Conservation (phyloP, 2,113 vertebrate genomes). For the Coptodon bakossiorum region DNA sequence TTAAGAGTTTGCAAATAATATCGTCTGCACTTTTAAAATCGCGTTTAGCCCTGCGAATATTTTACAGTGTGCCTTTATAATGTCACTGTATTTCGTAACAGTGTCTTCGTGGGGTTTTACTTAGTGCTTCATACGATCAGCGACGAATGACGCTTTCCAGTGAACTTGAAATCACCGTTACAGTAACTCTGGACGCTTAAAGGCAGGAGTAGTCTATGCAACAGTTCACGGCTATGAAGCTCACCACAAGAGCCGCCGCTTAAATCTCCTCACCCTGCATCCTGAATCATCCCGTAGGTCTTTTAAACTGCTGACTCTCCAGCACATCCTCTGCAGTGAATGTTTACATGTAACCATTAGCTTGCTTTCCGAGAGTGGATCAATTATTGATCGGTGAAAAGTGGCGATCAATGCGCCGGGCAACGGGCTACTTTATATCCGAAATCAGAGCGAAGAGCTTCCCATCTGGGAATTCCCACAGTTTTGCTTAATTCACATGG, state of each 20-base stretch:
- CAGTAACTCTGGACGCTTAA: not conserved
- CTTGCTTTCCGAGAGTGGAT: not conserved
- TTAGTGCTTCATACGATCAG: not conserved
- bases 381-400: slow-evolving; percentile 30
- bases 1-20: not conserved
- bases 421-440: not conserved
- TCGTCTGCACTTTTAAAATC: not conserved
- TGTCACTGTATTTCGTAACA: not conserved
- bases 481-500: not conserved
- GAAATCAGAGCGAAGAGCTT: not conserved
- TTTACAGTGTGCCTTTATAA: not conserved
- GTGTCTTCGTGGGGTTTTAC: not conserved
- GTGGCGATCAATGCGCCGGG: slow-evolving; percentile 5
- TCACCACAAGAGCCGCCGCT: not conserved
- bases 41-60: not conserved
- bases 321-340: slow-evolving; percentile 17
- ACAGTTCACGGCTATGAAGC: slow-evolving; percentile 24
- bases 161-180: not conserved
- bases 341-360: slow-evolving; percentile 43
- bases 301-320: slow-evolving; percentile 30
- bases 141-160: not conserved
- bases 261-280: not conserved
- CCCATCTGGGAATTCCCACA: not conserved
- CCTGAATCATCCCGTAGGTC: not conserved
- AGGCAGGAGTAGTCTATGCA: not conserved